A percentile compares a stretch with the other conserved stretches of the same genome.
phyloP scores from a whole-genome alignment of 2,797 vertebrate species.

The Cynopterus sphinx region DNA sequence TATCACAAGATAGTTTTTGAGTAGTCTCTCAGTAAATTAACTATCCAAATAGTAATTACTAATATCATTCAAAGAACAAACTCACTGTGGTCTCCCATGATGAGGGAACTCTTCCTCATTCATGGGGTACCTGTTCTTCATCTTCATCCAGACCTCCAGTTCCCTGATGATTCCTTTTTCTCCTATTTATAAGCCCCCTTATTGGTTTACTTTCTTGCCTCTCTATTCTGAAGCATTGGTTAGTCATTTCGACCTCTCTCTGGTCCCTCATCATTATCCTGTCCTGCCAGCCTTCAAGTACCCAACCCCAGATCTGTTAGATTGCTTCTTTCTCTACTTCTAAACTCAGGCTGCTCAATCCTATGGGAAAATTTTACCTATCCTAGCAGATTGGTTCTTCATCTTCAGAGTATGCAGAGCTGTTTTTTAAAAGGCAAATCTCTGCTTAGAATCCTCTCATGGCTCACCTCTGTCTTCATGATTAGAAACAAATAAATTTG shows the following conservation, averaged over 20 bases:
- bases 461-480: background rate
- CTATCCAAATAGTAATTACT: background rate
- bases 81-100: background rate
- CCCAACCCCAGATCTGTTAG: background rate
- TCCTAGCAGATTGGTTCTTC: background rate
- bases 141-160: background rate
- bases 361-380: background rate
- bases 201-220: background rate
- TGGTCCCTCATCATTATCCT: background rate
- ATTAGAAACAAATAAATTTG: background rate
- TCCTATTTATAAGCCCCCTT: background rate
- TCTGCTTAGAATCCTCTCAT: background rate
- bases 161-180: background rate
- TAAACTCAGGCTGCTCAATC: background rate
- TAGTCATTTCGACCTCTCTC: background rate
- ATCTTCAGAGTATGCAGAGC: background rate
- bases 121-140: background rate
- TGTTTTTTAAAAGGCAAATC: conserved; percentile 19
- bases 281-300: background rate
- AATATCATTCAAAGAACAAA: background rate
- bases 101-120: background rate
- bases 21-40: conserved; percentile 19
- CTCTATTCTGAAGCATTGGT: background rate
- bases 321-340: background rate
- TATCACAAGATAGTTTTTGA: background rate